Percentiles rank a stretch among this genome's conserved stretches.
Conservation (phyloP, 1,140 invertebrate species). For the Macrosteles quadrilineatus region DNA sequence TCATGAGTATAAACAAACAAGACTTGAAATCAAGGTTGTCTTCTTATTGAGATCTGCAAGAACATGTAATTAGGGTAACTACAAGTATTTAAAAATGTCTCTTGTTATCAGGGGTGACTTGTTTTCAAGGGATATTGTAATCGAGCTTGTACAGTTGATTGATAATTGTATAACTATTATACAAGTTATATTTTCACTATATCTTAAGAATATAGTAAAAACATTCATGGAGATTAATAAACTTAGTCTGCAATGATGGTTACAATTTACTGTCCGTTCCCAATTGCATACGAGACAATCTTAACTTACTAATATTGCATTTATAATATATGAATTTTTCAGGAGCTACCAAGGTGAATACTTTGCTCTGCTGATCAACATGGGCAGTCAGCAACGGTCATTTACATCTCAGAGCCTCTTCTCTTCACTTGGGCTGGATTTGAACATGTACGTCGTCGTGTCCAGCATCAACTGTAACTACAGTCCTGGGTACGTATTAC, state of each 20-base stretch:
- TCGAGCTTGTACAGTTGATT: too few species aligned
- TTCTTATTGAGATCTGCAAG: not conserved
- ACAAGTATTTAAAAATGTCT: not conserved
- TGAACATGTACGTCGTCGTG: constrained; percentile 1
- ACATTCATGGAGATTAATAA: too few species aligned
- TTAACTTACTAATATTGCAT: too few species aligned
- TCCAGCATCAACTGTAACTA: constrained; percentile 3
- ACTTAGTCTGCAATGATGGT: too few species aligned
- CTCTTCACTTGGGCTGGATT: not conserved
- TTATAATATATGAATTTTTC: too few species aligned
- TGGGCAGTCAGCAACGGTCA: not conserved
- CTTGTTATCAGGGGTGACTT: too few species aligned
- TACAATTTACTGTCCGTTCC: too few species aligned
- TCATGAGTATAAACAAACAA: not conserved
- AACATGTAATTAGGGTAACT: not conserved
- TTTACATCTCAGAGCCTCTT: not conserved
- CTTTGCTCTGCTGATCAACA: not conserved
- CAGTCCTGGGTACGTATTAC: not conserved
- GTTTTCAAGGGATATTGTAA: not conserved
- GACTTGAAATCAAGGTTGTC: not conserved
- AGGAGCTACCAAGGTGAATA: not conserved
- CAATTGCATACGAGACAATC: too few species aligned
- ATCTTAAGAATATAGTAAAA: too few species aligned
- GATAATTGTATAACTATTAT: too few species aligned
- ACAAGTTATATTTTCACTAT: too few species aligned